Evolutionary conservation across 2,797 vertebrate species (phyloP), one percentile per base, ranked within the genome.

Genomic region (Thamnophis elegans): DNA sequence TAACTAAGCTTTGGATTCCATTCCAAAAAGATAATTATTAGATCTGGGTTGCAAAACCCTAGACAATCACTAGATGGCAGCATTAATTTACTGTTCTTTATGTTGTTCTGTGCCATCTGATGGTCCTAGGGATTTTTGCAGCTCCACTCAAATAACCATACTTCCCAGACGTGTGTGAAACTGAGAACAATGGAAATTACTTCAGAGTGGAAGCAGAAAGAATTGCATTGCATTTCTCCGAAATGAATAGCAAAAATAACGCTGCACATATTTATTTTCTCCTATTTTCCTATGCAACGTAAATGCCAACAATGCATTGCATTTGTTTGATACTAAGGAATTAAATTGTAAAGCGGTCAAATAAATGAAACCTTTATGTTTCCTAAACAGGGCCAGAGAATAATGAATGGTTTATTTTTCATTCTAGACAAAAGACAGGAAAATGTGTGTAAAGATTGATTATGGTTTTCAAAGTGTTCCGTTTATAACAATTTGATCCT

Each of bases 331-430:
- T n/a, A 86, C 91, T 68, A 85, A 68, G 94, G 47, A 94, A 95
- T 92, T 93, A 73, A 62, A 91, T 73, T 28, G 59, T 95, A 92
- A 59, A 95, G 95, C 96, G 93, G 92, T 96, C 85, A 96, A 95
- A 96, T 95, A 96, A 89, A 92, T 96, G 96, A 92, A 94, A 2
- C 89, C 94, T 96, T 93, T 42, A 96, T 92, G 93, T 94, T 95
- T 94, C 89, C 93, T 95, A 96, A 97, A 94, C 25, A 78, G 32
- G 96, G 93, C 55, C 95, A 32, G 68, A 94, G 95, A 94, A 94
- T 91, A 94, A 94, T 91, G 94, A 97, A 94, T 88, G 93, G 65
- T 95, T 95, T 95, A 2, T 95, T 97, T 96, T 94, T 96, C 94
- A 92, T 94, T 68, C 86, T 60, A 96, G 93, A 94, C 91, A 95